Percentiles rank a stretch among this genome's conserved stretches.
Conservation (phyloP, 2,888 invertebrate genomes). For the Tinea semifulvella region DNA sequence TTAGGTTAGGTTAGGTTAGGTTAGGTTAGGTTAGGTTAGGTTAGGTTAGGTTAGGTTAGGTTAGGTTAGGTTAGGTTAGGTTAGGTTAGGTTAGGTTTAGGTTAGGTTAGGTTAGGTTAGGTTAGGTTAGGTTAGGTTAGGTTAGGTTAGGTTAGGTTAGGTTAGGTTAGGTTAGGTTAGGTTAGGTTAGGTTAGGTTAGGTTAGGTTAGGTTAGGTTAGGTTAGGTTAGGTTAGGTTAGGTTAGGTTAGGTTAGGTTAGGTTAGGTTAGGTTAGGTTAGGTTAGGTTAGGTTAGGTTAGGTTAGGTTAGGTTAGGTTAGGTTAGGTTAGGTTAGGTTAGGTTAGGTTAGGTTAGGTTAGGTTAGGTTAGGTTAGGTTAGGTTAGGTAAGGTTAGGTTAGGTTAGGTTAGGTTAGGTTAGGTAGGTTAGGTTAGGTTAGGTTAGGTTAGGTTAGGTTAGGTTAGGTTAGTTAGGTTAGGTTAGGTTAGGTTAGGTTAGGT, state of each 20-base stretch:
- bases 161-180: constrained; percentile 17
- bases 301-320: constrained; percentile 15
- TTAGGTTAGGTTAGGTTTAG: constrained; percentile 14
- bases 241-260: constrained; percentile 17
- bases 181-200: constrained; percentile 18
- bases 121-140: no score
- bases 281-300: constrained; percentile 16
- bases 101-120: constrained; percentile 18
- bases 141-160: constrained; percentile 19
- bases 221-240: constrained; percentile 15
- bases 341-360: constrained; percentile 16
- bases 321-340: constrained; percentile 17
- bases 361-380: constrained; percentile 18
- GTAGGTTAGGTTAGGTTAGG: constrained; percentile 15
- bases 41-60: constrained; percentile 13
- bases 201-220: constrained; percentile 18
- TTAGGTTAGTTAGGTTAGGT: constrained; percentile 13
- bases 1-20: constrained; percentile 12
- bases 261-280: constrained; percentile 16
- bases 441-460: constrained; percentile 3
- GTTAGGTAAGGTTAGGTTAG: constrained; percentile 17
- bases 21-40: constrained; percentile 12
- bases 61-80: constrained; percentile 13
- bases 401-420: constrained; percentile 16
- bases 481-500: constrained; percentile 15